These are phyloP conservation scores for Littorina saxatilis DNA, from an alignment of 1,140 invertebrate species.

Conservation along the genomic window DNA sequence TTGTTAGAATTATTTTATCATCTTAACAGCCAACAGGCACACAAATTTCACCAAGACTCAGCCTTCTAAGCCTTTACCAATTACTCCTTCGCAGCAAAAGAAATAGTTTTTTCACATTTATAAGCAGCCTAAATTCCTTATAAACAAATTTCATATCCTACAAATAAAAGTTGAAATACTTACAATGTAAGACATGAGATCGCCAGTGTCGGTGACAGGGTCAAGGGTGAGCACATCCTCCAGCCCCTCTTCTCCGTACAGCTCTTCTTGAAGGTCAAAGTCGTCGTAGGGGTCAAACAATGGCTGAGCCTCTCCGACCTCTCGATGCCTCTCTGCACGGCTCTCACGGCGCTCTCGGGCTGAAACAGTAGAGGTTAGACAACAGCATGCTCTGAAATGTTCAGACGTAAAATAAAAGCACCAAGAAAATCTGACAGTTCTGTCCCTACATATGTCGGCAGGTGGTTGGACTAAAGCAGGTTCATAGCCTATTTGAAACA, in stretches of 20 bases:
- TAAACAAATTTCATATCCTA: too few species aligned
- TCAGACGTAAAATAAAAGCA: not conserved
- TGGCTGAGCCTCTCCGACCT: conserved; percentile 55
- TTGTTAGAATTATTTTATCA: too few species aligned
- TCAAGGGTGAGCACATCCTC: conserved; percentile 63
- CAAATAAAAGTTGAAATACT: conserved; percentile 20
- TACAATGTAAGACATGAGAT: conserved; percentile 47
- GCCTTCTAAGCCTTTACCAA: too few species aligned
- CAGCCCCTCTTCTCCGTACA: conserved; percentile 59
- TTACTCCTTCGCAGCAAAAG: too few species aligned
- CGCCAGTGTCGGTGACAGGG: conserved; percentile 50
- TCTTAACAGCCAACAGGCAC: too few species aligned
- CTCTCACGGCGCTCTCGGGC: conserved; percentile 46
- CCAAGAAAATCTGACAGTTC: not conserved
- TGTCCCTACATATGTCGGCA: not conserved
- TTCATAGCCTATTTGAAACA: too few species aligned
- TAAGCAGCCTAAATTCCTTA: too few species aligned
- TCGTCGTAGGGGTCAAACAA: conserved; percentile 67
- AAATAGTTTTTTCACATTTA: too few species aligned
- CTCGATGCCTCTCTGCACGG: conserved; percentile 46
- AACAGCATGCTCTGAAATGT: not conserved
- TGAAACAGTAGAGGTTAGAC: not conserved
- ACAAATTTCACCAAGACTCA: too few species aligned
- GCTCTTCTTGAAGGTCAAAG: conserved; percentile 65
- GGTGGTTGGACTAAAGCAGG: too few species aligned